Base-by-base conservation (phyloP, 2,888 invertebrate species). In the Lasioglossum pauxillum region DNA sequence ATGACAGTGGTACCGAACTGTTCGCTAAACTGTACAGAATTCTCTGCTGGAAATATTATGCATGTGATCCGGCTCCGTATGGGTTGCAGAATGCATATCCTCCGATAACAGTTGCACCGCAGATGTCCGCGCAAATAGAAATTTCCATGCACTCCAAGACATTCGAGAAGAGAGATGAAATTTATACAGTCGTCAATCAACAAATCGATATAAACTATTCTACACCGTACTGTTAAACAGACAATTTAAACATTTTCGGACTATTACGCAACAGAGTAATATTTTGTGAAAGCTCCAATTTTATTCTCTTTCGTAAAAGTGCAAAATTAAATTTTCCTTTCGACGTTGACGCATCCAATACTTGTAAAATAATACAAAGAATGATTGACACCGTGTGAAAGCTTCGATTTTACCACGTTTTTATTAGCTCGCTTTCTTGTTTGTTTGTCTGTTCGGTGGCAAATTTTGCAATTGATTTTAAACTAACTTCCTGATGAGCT, bases 151-250 rank as follows among this genome's bases (percentile, higher is more conserved):
- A 31, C 64, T 16, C 31, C 3, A 35, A 31, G 64, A 16, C 64
- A 27, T 31, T 64, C 64, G 31, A 31, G 0, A 2, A 31, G 16
- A 57, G 64, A 19, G 19, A 64, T 5, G 2, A 1, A 53, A 7
- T 53, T 19, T 53, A 23, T 23, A 23, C 5, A 23, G 16, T 49
- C 19, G 5, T 19, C 23, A 10, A 23, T 1, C n/a, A n/a, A 57
- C 12, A 57, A n/a, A 12, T n/a, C 5, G 4, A 0, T 10, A n/a
- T 57, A 5, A n/a, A 57, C n/a, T 5, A 4, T 12, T 12, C 0
- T 57, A n/a, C 8, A 10, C 57, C 12, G 4, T 57, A 12, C 57
- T n/a, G 10, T 57, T 5, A n/a, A n/a, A 57, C 4, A n/a, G 10
- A 57, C 1, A 57, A 57, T 57, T n/a, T 12, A 0, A n/a, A n/a